Conservation (phyloP, 2,888 invertebrate genomes). For the Ectemnius lituratus region DNA sequence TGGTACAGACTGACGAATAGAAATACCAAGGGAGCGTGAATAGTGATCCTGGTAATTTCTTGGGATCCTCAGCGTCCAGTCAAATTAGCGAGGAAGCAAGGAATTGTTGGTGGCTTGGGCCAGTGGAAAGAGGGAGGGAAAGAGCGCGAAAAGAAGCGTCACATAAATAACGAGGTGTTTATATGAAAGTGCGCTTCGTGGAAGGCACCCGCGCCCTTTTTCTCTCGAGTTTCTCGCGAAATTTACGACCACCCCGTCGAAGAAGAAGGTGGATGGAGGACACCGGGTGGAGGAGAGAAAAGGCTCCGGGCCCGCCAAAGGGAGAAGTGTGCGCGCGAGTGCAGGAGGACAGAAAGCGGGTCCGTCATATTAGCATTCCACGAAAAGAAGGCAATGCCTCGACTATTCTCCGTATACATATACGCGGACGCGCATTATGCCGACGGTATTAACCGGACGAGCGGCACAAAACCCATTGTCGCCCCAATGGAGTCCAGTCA, state of each 20-base stretch:
- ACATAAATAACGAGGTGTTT: slow-evolving; percentile 71
- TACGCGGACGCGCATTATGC: slow-evolving; percentile 46
- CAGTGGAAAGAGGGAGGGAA: slow-evolving; percentile 5
- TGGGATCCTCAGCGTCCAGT: no score
- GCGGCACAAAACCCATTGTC: slow-evolving; percentile 49
- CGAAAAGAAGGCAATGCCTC: slow-evolving; percentile 46
- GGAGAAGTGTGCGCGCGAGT: slow-evolving; percentile 8
- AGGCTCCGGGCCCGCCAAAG: slow-evolving; percentile 10
- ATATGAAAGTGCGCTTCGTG: slow-evolving; percentile 69
- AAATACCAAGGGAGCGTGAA: no score
- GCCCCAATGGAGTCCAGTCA: slow-evolving; percentile 50
- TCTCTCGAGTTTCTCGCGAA: slow-evolving; percentile 54
- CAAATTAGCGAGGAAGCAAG: no score
- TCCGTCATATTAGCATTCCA: slow-evolving; percentile 57
- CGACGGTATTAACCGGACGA: slow-evolving; percentile 50
- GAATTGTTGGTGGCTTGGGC: no score
- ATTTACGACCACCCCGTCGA: slow-evolving; percentile 64
- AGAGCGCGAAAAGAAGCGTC: slow-evolving; percentile 36
- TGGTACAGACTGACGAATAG: no score
- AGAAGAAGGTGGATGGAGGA: slow-evolving; percentile 38
- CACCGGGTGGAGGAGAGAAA: slow-evolving; percentile 16
- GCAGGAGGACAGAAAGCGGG: slow-evolving; percentile 11
- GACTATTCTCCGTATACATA: slow-evolving; percentile 35
- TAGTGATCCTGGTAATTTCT: no score
- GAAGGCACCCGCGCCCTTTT: slow-evolving; percentile 49